phyloP scores from a whole-genome alignment of 2,113 vertebrate species.

The Corythoichthys intestinalis region DNA sequence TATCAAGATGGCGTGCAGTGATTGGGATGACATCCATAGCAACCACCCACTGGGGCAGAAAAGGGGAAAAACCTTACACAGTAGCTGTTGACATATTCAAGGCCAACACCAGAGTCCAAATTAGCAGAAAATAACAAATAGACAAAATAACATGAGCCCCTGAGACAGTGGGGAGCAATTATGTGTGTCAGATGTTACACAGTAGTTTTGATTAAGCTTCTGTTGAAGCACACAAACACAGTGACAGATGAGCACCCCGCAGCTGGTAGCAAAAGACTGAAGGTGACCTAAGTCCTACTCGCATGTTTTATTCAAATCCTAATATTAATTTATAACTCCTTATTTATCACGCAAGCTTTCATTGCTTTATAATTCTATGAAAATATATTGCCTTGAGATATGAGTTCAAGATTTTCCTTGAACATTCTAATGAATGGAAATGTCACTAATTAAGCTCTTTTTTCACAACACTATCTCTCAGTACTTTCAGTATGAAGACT shows the following conservation, averaged over 20 bases:
- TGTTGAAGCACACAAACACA: slow-evolving; percentile 3
- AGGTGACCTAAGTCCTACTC: slow-evolving; percentile 30
- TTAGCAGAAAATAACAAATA: background rate
- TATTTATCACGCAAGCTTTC: background rate
- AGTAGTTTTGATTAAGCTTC: background rate
- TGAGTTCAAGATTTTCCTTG: too few relatives aligned
- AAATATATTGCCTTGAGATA: too few relatives aligned
- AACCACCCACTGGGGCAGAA: background rate
- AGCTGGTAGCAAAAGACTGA: slow-evolving; percentile 32
- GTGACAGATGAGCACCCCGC: slow-evolving; percentile 42
- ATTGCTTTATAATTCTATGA: too few relatives aligned
- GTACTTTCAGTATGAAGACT: too few relatives aligned
- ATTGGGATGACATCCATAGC: background rate
- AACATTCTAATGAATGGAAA: too few relatives aligned
- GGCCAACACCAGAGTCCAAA: background rate
- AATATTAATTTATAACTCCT: background rate
- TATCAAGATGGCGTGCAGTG: background rate
- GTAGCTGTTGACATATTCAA: background rate
- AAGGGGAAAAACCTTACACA: background rate
- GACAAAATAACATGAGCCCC: background rate
- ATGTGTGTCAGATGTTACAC: background rate
- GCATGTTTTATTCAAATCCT: background rate
- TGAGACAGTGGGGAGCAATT: background rate
- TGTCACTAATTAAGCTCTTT: too few relatives aligned
- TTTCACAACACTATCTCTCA: too few relatives aligned